phyloP scores from a whole-genome alignment of 2,797 vertebrate species.

The Pipistrellus pygmaeus region DNA sequence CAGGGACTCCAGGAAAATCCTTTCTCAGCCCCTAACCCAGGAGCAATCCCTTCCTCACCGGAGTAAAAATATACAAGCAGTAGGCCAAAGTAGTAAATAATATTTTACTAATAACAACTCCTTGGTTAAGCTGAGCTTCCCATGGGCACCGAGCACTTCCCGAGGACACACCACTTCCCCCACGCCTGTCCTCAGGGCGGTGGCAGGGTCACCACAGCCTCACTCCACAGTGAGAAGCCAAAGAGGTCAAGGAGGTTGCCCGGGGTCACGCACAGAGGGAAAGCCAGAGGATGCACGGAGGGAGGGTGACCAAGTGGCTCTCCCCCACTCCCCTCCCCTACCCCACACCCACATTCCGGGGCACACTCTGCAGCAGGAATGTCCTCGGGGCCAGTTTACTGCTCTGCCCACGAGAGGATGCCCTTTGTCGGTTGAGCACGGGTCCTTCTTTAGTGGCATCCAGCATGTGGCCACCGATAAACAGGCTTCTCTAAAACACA shows the following conservation, averaged over 20 bases:
- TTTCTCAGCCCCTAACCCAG: not conserved
- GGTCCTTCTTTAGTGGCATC: not conserved
- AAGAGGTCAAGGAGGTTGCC: not conserved
- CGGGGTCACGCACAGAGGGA: not conserved
- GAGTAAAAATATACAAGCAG: not conserved
- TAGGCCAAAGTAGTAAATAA: not conserved
- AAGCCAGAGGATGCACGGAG: not conserved
- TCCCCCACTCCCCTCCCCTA: too few species aligned
- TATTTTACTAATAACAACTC: not conserved
- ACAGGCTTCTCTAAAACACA: not conserved
- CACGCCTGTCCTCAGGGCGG: not conserved
- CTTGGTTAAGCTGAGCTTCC: not conserved
- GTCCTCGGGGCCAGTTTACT: not conserved
- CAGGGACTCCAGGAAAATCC: not conserved
- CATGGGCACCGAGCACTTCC: not conserved
- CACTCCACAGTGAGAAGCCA: not conserved
- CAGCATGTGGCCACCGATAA: not conserved
- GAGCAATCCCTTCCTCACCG: not conserved
- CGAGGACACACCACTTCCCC: not conserved
- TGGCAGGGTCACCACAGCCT: not conserved
- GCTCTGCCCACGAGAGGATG: not conserved
- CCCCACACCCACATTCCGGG: not conserved
- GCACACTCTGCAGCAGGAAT: fast-evolving
- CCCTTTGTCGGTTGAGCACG: not conserved
- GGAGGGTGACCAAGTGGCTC: fast-evolving